Conservation (phyloP, 1,140 invertebrate species). For the Drosophila ananassae region DNA sequence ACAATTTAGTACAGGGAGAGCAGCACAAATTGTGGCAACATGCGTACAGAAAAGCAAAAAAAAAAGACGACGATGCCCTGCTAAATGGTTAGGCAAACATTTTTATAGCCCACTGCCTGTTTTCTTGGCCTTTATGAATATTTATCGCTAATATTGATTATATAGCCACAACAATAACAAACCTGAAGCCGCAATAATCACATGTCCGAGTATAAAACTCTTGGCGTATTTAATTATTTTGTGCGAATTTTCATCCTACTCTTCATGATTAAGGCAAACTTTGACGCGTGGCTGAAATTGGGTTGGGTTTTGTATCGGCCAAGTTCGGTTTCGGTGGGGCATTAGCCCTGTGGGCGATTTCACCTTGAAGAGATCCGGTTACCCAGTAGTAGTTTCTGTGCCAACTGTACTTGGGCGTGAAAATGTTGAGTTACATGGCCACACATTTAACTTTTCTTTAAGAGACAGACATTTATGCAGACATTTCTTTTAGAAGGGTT, state of each 20-base stretch:
- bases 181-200: conserved; percentile 43
- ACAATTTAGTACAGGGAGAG: conserved; percentile 11
- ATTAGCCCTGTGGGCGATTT: conserved; percentile 45
- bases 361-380: conserved; percentile 41
- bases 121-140: conserved; percentile 67
- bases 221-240: conserved; percentile 50
- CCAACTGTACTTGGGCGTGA: conserved; percentile 45
- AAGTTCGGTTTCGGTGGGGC: conserved; percentile 29
- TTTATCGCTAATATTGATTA: conserved; percentile 69
- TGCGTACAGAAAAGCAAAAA: conserved; percentile 40
- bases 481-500: not conserved
- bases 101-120: conserved; percentile 47
- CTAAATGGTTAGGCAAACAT: conserved; percentile 67
- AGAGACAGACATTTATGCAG: not conserved
- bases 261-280: conserved; percentile 52
- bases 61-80: conserved; percentile 35
- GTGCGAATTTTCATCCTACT: conserved; percentile 51
- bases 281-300: conserved; percentile 63
- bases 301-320: conserved; percentile 23
- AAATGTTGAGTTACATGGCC: not conserved
- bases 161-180: conserved; percentile 52
- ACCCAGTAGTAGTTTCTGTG: conserved; percentile 20
- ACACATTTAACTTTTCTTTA: too few species aligned
- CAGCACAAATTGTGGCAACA: conserved; percentile 51
- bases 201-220: conserved; percentile 38